Conservation (phyloP, 2,888 invertebrate species). For the Drosophila yooni region DNA sequence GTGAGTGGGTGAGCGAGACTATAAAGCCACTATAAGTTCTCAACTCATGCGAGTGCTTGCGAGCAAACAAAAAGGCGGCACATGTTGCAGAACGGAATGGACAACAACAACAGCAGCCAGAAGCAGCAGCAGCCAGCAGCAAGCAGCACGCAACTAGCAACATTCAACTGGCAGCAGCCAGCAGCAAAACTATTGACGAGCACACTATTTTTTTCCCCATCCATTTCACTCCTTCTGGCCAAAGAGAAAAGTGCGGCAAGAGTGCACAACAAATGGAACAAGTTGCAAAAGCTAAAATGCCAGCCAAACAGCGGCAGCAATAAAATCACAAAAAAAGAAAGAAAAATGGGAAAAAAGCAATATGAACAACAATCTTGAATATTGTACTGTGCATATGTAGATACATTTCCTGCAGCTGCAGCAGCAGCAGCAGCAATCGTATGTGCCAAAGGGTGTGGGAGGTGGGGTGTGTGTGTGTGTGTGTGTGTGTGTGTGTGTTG, state of each 20-base stretch:
- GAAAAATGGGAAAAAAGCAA: conserved; percentile 43
- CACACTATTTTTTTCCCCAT: not conserved
- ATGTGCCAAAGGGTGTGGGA: not conserved
- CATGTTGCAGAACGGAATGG: conserved; percentile 61
- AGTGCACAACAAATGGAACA: conserved; percentile 74
- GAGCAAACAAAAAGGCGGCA: conserved; percentile 65
- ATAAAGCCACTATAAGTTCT: conserved; percentile 44
- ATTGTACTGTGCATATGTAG: conserved; percentile 75
- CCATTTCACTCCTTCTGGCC: not conserved
- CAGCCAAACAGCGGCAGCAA: conserved; percentile 52
- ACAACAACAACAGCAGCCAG: conserved; percentile 10
- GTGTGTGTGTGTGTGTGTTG: conserved; percentile 3
- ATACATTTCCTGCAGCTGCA: conserved; percentile 72
- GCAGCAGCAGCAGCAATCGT: not conserved
- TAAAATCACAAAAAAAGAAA: conserved; percentile 12
- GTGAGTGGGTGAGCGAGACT: conserved; percentile 11
- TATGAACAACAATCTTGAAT: conserved; percentile 78
- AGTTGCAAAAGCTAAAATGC: conserved; percentile 76
- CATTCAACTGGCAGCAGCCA: conserved; percentile 7
- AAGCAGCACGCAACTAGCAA: conserved; percentile 7
- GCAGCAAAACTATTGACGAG: conserved; percentile 26
- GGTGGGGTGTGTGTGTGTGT: not conserved
- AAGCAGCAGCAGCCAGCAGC: not conserved
- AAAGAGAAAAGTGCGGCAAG: conserved; percentile 61
- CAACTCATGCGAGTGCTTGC: conserved; percentile 38